A percentile compares a stretch with the other conserved stretches of the same genome.
Conservation (phyloP, 1,140 invertebrate species). For the Anthonomus grandis region DNA sequence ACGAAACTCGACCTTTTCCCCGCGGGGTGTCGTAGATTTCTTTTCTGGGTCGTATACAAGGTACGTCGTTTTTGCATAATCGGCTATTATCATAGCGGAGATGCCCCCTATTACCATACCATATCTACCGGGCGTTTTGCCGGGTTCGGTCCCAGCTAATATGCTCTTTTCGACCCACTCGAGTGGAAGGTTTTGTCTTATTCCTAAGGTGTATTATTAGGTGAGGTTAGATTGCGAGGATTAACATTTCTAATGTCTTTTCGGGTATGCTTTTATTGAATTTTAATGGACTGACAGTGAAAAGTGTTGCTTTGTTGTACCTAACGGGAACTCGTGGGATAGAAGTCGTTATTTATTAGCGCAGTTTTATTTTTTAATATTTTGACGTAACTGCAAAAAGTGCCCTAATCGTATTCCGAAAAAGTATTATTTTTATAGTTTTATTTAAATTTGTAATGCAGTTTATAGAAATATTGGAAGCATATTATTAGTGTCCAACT, state of each 20-base stretch:
- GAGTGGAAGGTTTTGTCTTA: conserved; percentile 20
- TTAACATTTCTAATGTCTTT: conserved; percentile 15
- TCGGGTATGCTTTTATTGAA: conserved; percentile 11
- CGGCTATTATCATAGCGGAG: conserved; percentile 7
- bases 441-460: too few relatives aligned
- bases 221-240: conserved; percentile 17
- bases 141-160: conserved; percentile 2
- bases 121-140: not conserved
- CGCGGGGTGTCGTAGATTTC: conserved; percentile 1
- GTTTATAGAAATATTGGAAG: too few relatives aligned
- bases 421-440: too few relatives aligned
- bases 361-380: too few relatives aligned
- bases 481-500: too few relatives aligned
- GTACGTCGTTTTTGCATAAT: conserved; percentile 16
- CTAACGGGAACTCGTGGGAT: not conserved
- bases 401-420: too few relatives aligned
- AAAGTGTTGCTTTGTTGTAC: conserved; percentile 3
- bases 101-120: conserved; percentile 11
- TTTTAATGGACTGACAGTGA: conserved; percentile 12
- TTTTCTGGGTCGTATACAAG: not conserved
- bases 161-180: conserved; percentile 3
- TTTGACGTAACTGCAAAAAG: too few relatives aligned
- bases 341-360: conserved; percentile 2
- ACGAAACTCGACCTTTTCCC: not conserved
- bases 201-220: conserved; percentile 4